Evolutionary conservation across 2,113 vertebrate species (phyloP).

Genomic region (Apodemus sylvaticus): DNA sequence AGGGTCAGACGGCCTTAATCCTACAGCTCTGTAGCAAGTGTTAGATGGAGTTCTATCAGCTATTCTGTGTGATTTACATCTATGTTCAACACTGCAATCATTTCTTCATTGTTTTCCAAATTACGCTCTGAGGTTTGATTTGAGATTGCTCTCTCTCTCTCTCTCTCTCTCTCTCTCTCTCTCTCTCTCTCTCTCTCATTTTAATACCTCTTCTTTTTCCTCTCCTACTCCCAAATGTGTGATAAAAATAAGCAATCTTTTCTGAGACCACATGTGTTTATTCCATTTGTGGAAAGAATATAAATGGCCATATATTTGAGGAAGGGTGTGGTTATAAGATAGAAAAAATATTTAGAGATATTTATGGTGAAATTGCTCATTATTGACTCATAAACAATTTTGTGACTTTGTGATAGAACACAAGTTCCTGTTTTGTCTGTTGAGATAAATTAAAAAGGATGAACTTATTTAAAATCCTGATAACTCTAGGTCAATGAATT

Average conservation of each 20-base stretch:
- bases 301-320: not conserved
- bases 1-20: not conserved
- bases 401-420: conserved; percentile 4
- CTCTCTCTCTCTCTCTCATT: not conserved
- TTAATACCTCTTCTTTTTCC: not conserved
- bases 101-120: not conserved
- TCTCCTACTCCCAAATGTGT: not conserved
- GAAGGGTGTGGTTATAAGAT: not conserved
- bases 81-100: not conserved
- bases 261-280: not conserved
- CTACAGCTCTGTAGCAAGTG: not conserved
- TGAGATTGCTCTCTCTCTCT: not conserved
- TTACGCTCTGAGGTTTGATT: not conserved
- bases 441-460: not conserved
- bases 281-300: not conserved
- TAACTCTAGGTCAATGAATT: not conserved
- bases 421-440: not conserved
- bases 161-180: not conserved
- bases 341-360: conserved; percentile 9
- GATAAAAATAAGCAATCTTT: conserved; percentile 15
- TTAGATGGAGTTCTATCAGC: not conserved
- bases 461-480: not conserved
- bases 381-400: not conserved
- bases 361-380: not conserved
- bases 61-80: not conserved